Evolutionary conservation across 2,113 vertebrate species (phyloP).

Genomic region (Pionites leucogaster): DNA sequence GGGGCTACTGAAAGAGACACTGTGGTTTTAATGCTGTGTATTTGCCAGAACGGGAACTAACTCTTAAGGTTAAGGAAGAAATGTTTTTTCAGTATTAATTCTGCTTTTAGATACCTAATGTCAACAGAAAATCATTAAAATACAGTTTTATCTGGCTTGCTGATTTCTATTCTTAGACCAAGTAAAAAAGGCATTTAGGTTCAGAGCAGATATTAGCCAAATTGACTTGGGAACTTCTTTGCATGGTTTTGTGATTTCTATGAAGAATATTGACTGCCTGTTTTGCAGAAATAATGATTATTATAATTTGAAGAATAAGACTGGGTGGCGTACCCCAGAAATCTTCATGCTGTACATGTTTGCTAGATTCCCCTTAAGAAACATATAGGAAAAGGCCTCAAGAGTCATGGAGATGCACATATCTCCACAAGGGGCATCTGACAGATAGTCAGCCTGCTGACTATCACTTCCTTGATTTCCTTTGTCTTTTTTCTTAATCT

Average conservation of each 20-base stretch:
- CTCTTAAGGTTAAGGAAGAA: not conserved
- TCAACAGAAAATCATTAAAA: not conserved
- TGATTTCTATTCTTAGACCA: not conserved
- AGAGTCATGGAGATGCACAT: not conserved
- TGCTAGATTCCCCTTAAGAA: not conserved
- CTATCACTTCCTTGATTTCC: not conserved
- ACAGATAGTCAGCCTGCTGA: not conserved
- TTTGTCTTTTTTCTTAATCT: not conserved
- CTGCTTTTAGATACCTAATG: not conserved
- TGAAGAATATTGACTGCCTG: not conserved
- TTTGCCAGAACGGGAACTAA: not conserved
- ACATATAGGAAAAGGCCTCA: not conserved
- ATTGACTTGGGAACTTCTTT: not conserved
- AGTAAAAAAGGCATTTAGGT: not conserved
- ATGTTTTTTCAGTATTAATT: not conserved
- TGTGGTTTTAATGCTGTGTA: fast-evolving
- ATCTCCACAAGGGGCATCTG: not conserved
- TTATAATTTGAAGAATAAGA: not conserved
- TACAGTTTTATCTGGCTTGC: not conserved
- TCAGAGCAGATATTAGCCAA: not conserved
- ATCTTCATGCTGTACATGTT: not conserved
- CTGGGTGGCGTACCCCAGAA: not conserved
- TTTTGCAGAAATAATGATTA: not conserved
- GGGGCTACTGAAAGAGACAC: not conserved
- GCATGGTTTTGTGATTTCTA: not conserved